Evolutionary conservation across 2,797 vertebrate genomes (phyloP), one percentile per base, ranked within the genome.

Genomic region (Sebastes cheni): DNA sequence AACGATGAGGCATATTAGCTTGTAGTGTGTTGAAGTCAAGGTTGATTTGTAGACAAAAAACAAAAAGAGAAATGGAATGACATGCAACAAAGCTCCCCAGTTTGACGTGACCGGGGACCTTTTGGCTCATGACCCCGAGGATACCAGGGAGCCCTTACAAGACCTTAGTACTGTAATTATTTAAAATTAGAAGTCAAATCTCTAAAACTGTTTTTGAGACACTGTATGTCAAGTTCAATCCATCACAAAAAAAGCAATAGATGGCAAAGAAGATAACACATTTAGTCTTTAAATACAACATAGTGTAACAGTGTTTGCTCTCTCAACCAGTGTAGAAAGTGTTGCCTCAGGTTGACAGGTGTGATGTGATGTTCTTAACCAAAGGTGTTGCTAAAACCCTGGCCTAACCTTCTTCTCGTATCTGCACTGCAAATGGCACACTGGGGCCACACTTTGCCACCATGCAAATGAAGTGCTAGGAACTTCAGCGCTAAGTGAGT

Each of bases 391-490:
- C 84, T 81, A 72, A 86, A 87, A 84, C 71, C 64, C 78, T 64
- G 46, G 64, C 73, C 62, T 50, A 50, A 50, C 16, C 46, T 20
- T 50, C 77, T 72, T 71, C 78, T 81, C 79, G 60, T 82, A 67
- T 86, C 60, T n/a, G 74, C 29, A 5, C 59, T 20, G 69, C 52
- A 79, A 87, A 86, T 55, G 27, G 65, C 69, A 84, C 76, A 42
- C 84, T 86, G 34, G 30, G 2, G 87, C 68, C 65, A 86, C 84
- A 88, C 79, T 85, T 75, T 66, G 68, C 74, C 75, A 82, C 60
- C 39, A 70, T 71, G 88, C 81, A 93, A 89, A 93, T 88, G 23
- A 90, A 90, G 85, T 85, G 89, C 78, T 77, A 88, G 84, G 79
- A 91, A 84, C 79, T 84, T 54, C 73, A 54, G 80, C 2, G 69